These are phyloP conservation scores for Drosophila varians DNA, from an alignment of 1,140 invertebrate genomes.

Conservation along the genomic window DNA sequence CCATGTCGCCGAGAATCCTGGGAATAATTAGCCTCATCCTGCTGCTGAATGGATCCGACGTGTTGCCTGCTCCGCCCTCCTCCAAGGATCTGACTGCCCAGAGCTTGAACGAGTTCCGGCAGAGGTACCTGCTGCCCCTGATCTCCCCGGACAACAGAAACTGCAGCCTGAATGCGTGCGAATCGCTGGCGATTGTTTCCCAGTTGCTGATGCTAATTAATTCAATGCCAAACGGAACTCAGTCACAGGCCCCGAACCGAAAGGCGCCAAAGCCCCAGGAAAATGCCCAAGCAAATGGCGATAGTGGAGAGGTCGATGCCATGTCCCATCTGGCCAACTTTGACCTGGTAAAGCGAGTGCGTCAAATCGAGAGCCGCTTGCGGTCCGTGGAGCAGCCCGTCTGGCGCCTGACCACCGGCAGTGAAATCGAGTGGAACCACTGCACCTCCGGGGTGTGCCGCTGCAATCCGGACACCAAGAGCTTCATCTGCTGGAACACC, in stretches of 20 bases:
- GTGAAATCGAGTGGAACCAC: slow-evolving; percentile 87
- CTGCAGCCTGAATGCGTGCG: slow-evolving; percentile 72
- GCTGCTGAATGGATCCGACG: slow-evolving; percentile 5
- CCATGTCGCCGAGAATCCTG: slow-evolving; percentile 38
- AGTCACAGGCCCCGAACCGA: background rate
- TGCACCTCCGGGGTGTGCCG: slow-evolving; percentile 89
- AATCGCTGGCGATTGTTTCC: slow-evolving; percentile 65
- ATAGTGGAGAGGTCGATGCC: slow-evolving; percentile 29
- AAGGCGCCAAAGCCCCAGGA: background rate
- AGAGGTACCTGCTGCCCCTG: slow-evolving; percentile 58
- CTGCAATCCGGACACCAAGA: slow-evolving; percentile 86
- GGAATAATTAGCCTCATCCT: slow-evolving; percentile 17
- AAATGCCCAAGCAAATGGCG: slow-evolving; percentile 9
- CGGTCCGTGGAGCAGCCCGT: slow-evolving; percentile 91
- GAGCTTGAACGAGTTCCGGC: slow-evolving; percentile 64
- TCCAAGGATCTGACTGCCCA: slow-evolving; percentile 29
- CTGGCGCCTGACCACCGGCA: slow-evolving; percentile 86
- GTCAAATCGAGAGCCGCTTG: slow-evolving; percentile 87
- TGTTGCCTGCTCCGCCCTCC: slow-evolving; percentile 14
- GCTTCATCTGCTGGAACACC: slow-evolving; percentile 90
- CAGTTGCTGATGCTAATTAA: slow-evolving; percentile 65
- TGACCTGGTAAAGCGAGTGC: slow-evolving; percentile 70
- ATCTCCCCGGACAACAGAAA: slow-evolving; percentile 52
- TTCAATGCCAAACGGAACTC: slow-evolving; percentile 51
- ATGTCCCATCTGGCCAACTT: slow-evolving; percentile 49